phyloP scores from a whole-genome alignment of 2,888 invertebrate species.

The Trilocha varians region DNA sequence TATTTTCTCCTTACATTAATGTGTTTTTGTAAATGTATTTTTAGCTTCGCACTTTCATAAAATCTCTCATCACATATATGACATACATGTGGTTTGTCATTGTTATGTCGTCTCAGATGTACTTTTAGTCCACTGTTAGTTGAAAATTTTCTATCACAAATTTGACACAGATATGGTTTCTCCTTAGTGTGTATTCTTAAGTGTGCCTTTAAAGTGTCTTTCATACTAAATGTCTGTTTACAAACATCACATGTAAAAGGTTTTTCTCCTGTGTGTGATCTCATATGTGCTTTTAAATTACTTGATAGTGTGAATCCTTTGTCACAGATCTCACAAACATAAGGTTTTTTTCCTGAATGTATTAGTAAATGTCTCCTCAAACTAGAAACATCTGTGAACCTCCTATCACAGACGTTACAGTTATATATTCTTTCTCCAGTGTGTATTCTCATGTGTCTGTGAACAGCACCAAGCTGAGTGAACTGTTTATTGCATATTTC shows the following conservation, averaged over 20 bases:
- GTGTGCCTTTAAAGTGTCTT: not conserved
- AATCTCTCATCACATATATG: too few relatives aligned
- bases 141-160: too few relatives aligned
- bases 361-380: not conserved
- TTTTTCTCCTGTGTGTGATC: not conserved
- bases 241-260: not conserved
- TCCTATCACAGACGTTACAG: not conserved
- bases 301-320: not conserved
- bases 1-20: too few relatives aligned
- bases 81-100: too few relatives aligned
- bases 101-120: too few relatives aligned
- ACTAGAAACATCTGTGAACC: not conserved
- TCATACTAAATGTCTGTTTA: not conserved
- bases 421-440: not conserved
- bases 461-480: not conserved
- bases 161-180: not conserved
- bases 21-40: too few relatives aligned
- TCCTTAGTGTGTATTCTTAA: not conserved
- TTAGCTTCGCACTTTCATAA: too few relatives aligned
- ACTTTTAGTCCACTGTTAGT: too few relatives aligned
- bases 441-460: not conserved
- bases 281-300: not conserved
- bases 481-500: slow-evolving; percentile 3
- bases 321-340: not conserved
- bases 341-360: not conserved